These are phyloP conservation scores for Isichthys henryi DNA, from an alignment of 2,113 vertebrate species.

Conservation along the genomic window DNA sequence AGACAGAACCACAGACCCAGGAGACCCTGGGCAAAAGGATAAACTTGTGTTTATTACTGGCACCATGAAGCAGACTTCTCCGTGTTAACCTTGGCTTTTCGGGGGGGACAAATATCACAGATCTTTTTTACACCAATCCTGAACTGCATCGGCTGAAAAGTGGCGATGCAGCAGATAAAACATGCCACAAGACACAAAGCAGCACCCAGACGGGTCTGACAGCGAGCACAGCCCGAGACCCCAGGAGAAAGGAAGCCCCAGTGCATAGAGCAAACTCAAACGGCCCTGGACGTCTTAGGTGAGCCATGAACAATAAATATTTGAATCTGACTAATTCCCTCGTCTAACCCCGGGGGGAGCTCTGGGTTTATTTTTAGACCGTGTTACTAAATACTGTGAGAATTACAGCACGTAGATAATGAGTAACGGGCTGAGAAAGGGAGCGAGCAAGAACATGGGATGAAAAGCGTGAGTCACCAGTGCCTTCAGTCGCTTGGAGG, in stretches of 20 bases:
- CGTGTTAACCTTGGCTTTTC: not conserved
- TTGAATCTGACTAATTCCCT: not conserved
- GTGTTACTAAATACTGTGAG: constrained; percentile 22
- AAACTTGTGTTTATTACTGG: not conserved
- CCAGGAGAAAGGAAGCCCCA: not conserved
- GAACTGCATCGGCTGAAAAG: not conserved
- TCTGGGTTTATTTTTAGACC: constrained; percentile 26
- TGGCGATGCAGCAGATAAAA: not conserved
- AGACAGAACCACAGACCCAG: not conserved
- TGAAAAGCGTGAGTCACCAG: constrained; percentile 32
- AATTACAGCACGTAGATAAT: constrained; percentile 28
- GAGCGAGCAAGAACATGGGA: constrained; percentile 23
- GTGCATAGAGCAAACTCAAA: not conserved
- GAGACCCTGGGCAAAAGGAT: not conserved
- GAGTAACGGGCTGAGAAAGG: constrained; percentile 29
- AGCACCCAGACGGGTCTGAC: not conserved
- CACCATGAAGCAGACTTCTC: not conserved
- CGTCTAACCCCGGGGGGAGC: not conserved
- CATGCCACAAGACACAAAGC: not conserved
- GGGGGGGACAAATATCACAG: no score
- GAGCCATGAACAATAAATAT: not conserved
- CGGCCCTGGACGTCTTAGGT: not conserved
- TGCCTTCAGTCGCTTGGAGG: constrained; percentile 29
- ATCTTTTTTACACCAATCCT: not conserved
- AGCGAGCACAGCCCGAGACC: not conserved